These are phyloP conservation scores for Crocidura indochinensis DNA, from an alignment of 2,797 vertebrate genomes.

Conservation along the genomic window DNA sequence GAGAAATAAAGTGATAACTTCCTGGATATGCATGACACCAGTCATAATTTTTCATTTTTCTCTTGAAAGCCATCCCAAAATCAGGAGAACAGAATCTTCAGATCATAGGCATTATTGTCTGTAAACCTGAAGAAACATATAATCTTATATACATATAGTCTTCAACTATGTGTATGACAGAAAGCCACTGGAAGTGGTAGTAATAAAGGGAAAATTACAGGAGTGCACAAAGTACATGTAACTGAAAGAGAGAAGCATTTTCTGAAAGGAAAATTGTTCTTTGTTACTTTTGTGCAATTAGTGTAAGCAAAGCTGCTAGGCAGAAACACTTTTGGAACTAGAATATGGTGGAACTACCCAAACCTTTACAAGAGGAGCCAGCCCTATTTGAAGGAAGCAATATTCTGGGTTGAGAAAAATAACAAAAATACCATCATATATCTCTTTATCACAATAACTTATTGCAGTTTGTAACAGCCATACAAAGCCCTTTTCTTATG, in stretches of 20 bases:
- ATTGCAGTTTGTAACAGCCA: no score
- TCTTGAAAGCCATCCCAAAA: conserved; percentile 60
- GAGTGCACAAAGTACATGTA: no score
- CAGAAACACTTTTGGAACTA: background rate
- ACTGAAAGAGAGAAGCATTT: background rate
- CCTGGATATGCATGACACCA: conserved; percentile 44
- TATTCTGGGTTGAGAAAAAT: background rate
- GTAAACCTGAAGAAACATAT: conserved; percentile 37
- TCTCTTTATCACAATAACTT: no score
- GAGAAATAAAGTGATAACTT: conserved; percentile 63
- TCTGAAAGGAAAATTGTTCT: background rate
- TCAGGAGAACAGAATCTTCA: background rate
- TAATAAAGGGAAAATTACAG: no score
- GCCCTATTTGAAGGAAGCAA: conserved; percentile 1
- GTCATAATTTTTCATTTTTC: conserved; percentile 65
- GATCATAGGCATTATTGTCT: conserved; percentile 48
- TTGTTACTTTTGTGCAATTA: background rate
- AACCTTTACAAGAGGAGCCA: background rate
- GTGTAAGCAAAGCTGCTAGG: background rate
- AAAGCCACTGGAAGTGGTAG: background rate
- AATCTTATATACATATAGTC: background rate
- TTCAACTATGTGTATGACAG: background rate
- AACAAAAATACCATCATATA: background rate
- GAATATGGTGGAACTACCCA: background rate
- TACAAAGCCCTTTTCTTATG: no score